Evolutionary conservation across 2,113 vertebrate genomes (phyloP).

Genomic region (Eudyptes chrysolophus): DNA sequence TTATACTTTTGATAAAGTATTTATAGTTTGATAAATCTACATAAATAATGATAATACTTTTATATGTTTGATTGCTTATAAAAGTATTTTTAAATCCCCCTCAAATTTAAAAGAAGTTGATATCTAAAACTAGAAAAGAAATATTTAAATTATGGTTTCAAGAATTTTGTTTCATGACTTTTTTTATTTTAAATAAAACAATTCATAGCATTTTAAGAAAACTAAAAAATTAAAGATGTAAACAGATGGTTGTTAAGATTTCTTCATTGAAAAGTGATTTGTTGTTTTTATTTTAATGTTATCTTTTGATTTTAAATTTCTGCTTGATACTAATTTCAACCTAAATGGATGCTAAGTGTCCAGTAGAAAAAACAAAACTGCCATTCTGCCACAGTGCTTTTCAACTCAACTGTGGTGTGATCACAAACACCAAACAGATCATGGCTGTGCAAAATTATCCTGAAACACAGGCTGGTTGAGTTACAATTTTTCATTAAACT

Average conservation of each 20-base stretch:
- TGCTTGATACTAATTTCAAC: not conserved
- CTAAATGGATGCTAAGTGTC: not conserved
- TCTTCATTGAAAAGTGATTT: not conserved
- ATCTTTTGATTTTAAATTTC: not conserved
- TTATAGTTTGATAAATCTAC: not conserved
- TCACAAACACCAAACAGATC: not conserved
- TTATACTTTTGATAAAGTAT: not conserved
- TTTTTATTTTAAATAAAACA: not conserved
- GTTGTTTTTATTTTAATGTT: not conserved
- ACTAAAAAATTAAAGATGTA: fast-evolving
- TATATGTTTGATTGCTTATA: not conserved
- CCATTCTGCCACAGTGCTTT: not conserved
- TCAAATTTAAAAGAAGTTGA: not conserved
- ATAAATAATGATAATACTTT: not conserved
- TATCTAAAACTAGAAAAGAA: not conserved
- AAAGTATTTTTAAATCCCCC: not conserved
- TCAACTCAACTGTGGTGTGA: not conserved
- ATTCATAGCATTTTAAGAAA: not conserved
- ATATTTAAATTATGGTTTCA: not conserved
- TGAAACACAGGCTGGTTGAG: not conserved
- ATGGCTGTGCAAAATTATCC: not conserved
- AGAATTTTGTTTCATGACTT: not conserved
- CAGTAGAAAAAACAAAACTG: not conserved
- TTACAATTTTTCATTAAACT: not conserved
- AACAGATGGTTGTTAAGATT: not conserved